Conservation (phyloP, 2,797 vertebrate genomes). For the Diceros bicornis region DNA sequence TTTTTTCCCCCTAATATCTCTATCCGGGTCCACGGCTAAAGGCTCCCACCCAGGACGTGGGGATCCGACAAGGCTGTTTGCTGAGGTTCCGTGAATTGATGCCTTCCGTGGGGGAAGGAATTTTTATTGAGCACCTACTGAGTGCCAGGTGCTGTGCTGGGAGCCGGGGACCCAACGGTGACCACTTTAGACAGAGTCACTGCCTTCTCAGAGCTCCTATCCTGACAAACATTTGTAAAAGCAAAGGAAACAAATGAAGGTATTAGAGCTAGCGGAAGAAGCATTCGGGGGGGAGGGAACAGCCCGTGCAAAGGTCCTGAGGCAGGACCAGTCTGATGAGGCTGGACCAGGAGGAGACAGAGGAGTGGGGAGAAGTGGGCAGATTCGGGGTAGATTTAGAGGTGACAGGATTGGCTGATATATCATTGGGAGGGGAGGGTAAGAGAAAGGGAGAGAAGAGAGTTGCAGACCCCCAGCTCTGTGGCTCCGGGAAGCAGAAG, state of each 20-base stretch:
- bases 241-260: neutral
- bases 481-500: neutral
- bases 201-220: neutral
- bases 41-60: neutral
- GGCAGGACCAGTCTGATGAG: neutral
- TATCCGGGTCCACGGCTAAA: neutral
- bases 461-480: neutral
- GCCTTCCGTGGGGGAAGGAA: neutral
- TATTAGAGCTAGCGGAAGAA: neutral
- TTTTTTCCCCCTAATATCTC: neutral
- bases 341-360: neutral
- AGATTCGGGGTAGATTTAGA: neutral
- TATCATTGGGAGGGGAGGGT: rapidly evolving
- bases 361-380: neutral
- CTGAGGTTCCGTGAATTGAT: neutral
- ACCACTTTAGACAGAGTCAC: neutral
- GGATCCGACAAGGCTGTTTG: no score
- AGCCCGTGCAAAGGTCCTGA: neutral
- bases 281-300: neutral
- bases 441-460: neutral
- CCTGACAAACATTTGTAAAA: neutral
- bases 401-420: neutral
- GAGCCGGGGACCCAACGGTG: neutral
- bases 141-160: neutral
- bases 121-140: neutral